Conservation (phyloP, 2,113 vertebrate species). For the Chascanopsetta lugubris region DNA sequence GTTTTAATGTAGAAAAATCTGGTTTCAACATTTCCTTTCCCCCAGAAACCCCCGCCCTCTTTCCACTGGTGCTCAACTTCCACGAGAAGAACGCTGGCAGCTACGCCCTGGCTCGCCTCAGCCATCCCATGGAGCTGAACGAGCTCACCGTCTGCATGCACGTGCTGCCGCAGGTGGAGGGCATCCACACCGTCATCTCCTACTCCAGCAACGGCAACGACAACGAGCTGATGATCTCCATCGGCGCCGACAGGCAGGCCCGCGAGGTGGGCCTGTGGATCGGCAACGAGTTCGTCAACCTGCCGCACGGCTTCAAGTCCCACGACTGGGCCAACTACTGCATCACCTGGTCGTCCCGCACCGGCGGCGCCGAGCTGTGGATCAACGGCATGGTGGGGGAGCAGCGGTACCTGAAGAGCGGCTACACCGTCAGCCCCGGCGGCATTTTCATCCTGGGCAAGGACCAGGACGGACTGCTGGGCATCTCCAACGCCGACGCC, state of each 20-base stretch:
- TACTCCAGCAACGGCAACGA: constrained; percentile 78
- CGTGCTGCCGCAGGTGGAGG: constrained; percentile 31
- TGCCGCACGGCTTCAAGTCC: constrained; percentile 69
- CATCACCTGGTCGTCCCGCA: constrained; percentile 80
- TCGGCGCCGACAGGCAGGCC: constrained; percentile 48
- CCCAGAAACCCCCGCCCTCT: constrained; percentile 63
- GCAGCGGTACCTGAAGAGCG: constrained; percentile 67
- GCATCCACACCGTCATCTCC: constrained; percentile 79
- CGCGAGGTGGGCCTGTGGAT: constrained; percentile 81
- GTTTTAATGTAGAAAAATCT: neutral
- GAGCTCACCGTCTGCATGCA: constrained; percentile 85
- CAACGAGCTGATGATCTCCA: constrained; percentile 80
- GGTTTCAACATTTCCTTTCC: constrained; percentile 11
- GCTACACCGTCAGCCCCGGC: constrained; percentile 68
- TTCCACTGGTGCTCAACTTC: constrained; percentile 84
- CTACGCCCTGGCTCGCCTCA: constrained; percentile 73
- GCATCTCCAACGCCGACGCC: constrained; percentile 74
- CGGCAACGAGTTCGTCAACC: constrained; percentile 78
- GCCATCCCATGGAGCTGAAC: constrained; percentile 70
- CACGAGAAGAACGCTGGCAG: constrained; percentile 70
- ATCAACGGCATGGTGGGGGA: constrained; percentile 78
- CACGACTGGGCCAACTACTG: constrained; percentile 84
- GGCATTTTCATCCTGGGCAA: constrained; percentile 82
- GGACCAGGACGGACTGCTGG: constrained; percentile 80
- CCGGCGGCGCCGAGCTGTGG: constrained; percentile 75